Conservation (phyloP, 2,888 invertebrate genomes). For the Biston betularia region DNA sequence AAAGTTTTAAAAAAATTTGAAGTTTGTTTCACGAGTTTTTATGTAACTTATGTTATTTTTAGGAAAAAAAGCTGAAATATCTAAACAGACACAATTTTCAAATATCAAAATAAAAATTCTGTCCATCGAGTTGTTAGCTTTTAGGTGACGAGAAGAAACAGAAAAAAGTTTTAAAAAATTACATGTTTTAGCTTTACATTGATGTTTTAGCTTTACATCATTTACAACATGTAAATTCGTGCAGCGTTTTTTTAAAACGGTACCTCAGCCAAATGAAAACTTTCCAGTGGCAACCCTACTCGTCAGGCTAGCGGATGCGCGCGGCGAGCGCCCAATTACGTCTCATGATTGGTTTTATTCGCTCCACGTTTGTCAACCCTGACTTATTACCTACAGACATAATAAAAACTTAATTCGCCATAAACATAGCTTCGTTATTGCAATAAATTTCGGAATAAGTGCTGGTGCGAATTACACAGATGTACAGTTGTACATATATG, state of each 20-base stretch:
- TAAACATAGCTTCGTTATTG: slow-evolving; percentile 22
- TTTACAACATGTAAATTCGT: not conserved
- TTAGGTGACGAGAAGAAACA: no score
- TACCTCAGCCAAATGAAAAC: not conserved
- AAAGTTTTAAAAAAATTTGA: no score
- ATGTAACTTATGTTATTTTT: no score
- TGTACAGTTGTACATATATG: no score
- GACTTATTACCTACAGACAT: slow-evolving; percentile 56
- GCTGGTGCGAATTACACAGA: slow-evolving; percentile 20
- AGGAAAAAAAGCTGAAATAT: no score
- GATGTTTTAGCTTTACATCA: not conserved
- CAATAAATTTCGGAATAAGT: slow-evolving; percentile 19
- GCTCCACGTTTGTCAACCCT: slow-evolving; percentile 57
- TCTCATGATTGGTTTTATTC: slow-evolving; percentile 64
- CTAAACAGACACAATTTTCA: no score
- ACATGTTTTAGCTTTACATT: no score
- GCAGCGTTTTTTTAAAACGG: no score
- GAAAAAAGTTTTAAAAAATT: no score
- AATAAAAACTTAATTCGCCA: slow-evolving; percentile 40
- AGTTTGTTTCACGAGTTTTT: no score
- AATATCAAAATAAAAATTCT: no score
- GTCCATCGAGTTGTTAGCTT: no score
- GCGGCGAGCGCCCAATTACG: slow-evolving; percentile 52
- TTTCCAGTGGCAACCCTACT: slow-evolving; percentile 39
- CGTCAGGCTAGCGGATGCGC: slow-evolving; percentile 19